Base-by-base conservation (phyloP, 2,888 invertebrate species). In the Sicus ferrugineus region DNA sequence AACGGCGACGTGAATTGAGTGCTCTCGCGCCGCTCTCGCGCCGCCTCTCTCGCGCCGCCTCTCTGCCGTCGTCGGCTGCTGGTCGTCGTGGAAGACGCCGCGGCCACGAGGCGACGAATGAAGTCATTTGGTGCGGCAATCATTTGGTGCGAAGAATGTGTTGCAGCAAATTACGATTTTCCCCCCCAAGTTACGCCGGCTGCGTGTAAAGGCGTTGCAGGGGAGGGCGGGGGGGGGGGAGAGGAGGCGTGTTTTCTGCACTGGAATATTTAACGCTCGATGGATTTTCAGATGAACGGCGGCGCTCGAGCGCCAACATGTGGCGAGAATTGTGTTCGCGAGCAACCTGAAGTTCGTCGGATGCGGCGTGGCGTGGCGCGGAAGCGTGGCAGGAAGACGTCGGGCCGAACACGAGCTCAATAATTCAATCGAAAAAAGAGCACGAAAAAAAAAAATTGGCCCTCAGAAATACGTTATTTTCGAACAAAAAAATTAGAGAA, bases 21-120 rank as follows among this genome's bases (percentile, higher is more conserved):
- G 23, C 30, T 59, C 26, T 16, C n/a, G 46, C 46, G 19, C 4
- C 46, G 46, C 46, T 46, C 19, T 21, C 46, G 63, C 63, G 63
- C 63, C 50, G 23, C 50, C 5, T 23, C 50, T 52, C 23, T 7
- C 21, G 21, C 50, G 21, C 19, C 19, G 19, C 19, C 21, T n/a
- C 4, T 76, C 73, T 67, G 70, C 31, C 58, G 64, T 59, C 19
- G 28, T 26, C 21, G 9, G 16, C 23, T 28, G 2, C 26, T 6
- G 30, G 14, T 19, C 21, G 14, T 9, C 7, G 14, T 4, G 21
- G 1, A 21, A 4, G 23, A 21, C 66, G 16, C 9, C 19, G 28
- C 23, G 46, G 38, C 42, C 14, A 6, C 26, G 23, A 58, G 28
- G 42, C 67, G 19, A 31, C 65, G 26, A 48, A 59, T 59, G 67